These are phyloP conservation scores for Drosophila atripex DNA, from an alignment of 2,888 invertebrate species.

Conservation along the genomic window DNA sequence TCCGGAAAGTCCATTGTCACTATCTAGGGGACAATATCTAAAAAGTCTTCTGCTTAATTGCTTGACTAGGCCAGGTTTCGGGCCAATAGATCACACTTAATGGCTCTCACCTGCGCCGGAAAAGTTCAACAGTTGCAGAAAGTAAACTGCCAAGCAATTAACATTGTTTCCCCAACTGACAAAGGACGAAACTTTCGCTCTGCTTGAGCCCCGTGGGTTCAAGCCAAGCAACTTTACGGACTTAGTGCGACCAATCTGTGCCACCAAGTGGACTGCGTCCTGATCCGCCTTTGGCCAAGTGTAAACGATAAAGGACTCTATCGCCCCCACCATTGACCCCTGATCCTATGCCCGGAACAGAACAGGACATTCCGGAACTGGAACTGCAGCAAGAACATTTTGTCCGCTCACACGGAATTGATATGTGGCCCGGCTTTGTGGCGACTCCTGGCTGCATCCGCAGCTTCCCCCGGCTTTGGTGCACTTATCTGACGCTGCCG, in stretches of 20 bases:
- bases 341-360: constrained; percentile 1
- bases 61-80: not conserved
- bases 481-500: constrained; percentile 72
- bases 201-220: constrained; percentile 12
- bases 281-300: constrained; percentile 54
- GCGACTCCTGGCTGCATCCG: constrained; percentile 24
- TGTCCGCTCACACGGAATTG: constrained; percentile 73
- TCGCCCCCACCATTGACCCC: constrained; percentile 3
- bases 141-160: constrained; percentile 44
- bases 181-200: constrained; percentile 28
- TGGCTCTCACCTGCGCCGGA: constrained; percentile 8
- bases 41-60: not conserved
- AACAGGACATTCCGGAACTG: constrained; percentile 37
- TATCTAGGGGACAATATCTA: not conserved
- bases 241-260: constrained; percentile 18
- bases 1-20: not conserved
- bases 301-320: constrained; percentile 59
- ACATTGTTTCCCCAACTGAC: constrained; percentile 34
- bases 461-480: constrained; percentile 56
- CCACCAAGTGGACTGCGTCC: constrained; percentile 13
- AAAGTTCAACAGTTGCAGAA: constrained; percentile 22
- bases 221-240: constrained; percentile 33
- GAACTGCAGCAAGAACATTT: constrained; percentile 40
- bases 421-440: constrained; percentile 59
- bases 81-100: not conserved